Evolutionary conservation across 2,797 vertebrate genomes (phyloP), one percentile per base, ranked within the genome.

Genomic region (Crypturellus tataupa): DNA sequence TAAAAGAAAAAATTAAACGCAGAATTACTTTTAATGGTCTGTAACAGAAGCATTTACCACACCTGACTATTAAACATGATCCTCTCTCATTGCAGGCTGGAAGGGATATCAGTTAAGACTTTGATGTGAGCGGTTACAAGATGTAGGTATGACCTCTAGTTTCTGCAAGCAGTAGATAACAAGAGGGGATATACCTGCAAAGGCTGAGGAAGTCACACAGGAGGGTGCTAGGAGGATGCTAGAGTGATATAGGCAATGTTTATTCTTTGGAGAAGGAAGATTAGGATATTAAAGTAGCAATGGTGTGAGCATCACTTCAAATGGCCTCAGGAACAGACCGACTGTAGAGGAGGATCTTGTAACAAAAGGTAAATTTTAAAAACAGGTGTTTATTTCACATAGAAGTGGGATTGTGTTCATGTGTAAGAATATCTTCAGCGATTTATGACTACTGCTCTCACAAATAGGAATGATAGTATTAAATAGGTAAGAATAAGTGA

Each of bases 131-230:
- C 24, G 25, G 42, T 44, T 73, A 20, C 24, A 49, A 44, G 29
- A 31, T 24, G 40, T 44, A 33, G 27, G 42, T 10, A 35, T 44
- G 39, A 46, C 37, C 23, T 18, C 33, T 10, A 8, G 8, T 21
- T 69, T 39, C 55, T 56, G n/a, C 31, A 46, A 15, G 15, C 19
- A 79, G 17, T 8, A 59, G 71, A 59, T 55, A 73, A 55, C 35
- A n/a, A 33, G 60, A 27, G 6, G 20, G 25, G 37, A 7, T 1
- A 0, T 5, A 15, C 29, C 68, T 25, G 21, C 18, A 37, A n/a
- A 58, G 6, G 33, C 49, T 69, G 33, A 35, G 19, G 16, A 35
- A 49, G 67, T 19, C 46, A 49, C 18, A 5, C 7, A 1, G 47
- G 56, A 47, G 35, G 9, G 24, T 35, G 33, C 19, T 29, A 39